phyloP scores from a whole-genome alignment of 2,797 vertebrate genomes.

The Cottoperca gobio region DNA sequence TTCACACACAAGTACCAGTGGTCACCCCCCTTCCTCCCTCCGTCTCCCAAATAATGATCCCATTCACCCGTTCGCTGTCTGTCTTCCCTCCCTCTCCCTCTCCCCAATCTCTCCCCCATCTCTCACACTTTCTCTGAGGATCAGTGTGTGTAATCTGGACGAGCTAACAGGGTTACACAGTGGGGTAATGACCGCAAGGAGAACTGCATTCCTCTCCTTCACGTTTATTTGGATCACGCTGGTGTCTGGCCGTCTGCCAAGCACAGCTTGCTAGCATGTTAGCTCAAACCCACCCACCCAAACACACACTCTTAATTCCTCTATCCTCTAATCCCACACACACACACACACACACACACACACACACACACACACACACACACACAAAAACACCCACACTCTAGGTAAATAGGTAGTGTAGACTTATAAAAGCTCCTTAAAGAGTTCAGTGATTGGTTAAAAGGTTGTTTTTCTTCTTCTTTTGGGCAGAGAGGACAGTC shows the following conservation, averaged over 20 bases:
- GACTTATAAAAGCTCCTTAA: constrained; percentile 51
- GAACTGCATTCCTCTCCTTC: constrained; percentile 71
- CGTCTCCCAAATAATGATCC: constrained; percentile 75
- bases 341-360: constrained; percentile 28
- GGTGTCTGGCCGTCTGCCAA: constrained; percentile 62
- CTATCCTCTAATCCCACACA: constrained; percentile 20
- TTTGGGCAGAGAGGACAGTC: constrained; percentile 14
- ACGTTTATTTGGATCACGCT: constrained; percentile 69
- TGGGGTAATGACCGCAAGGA: constrained; percentile 59
- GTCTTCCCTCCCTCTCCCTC: constrained; percentile 34
- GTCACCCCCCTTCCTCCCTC: constrained; percentile 63
- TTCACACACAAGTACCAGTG: constrained; percentile 88
- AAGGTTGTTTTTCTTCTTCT: constrained; percentile 19
- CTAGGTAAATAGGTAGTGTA: constrained; percentile 64
- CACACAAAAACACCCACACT: constrained; percentile 30
- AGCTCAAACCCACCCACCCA: constrained; percentile 41
- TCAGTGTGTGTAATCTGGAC: constrained; percentile 75
- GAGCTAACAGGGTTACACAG: constrained; percentile 70
- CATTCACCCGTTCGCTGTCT: constrained; percentile 71
- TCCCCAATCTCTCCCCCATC: constrained; percentile 11
- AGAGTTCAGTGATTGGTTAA: constrained; percentile 63
- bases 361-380: constrained; percentile 31
- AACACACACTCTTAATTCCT: constrained; percentile 36
- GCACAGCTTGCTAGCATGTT: constrained; percentile 54
- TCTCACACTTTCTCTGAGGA: constrained; percentile 61